These are phyloP conservation scores for Lepidurus packardi DNA, from an alignment of 1,140 invertebrate genomes.

Conservation along the genomic window DNA sequence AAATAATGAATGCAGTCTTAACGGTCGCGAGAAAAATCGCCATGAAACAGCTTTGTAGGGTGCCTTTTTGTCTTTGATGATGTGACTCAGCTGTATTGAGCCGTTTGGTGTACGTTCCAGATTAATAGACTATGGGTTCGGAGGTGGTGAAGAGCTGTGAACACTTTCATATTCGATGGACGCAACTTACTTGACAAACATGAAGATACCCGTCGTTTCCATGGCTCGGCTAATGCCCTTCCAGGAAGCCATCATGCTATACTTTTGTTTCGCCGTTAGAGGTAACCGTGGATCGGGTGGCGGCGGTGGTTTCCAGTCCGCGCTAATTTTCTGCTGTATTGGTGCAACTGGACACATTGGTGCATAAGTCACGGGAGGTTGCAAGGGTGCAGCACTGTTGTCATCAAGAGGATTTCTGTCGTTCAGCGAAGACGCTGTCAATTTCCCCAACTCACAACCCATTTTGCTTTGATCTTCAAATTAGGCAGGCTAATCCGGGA, in stretches of 20 bases:
- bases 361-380: background rate
- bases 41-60: too few relatives aligned
- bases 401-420: background rate
- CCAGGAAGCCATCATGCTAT: constrained; percentile 80
- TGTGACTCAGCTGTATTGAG: too few relatives aligned
- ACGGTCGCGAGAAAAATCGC: too few relatives aligned
- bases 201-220: constrained; percentile 77
- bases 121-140: background rate
- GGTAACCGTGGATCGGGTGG: constrained; percentile 67
- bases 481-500: background rate
- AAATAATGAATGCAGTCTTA: too few relatives aligned
- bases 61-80: too few relatives aligned
- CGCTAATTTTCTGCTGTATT: background rate
- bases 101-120: too few relatives aligned
- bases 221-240: constrained; percentile 79
- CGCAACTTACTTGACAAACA: constrained; percentile 81
- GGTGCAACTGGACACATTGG: background rate
- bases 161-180: constrained; percentile 10
- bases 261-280: constrained; percentile 76
- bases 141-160: too few relatives aligned
- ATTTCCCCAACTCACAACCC: constrained; percentile 16
- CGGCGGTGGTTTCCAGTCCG: constrained; percentile 17
- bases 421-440: background rate
- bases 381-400: background rate
- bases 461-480: background rate